Percentiles rank a stretch among this genome's conserved stretches.
Evolutionary conservation across 2,113 vertebrate genomes (phyloP).

Genomic region (Nyctereutes procyonoides): DNA sequence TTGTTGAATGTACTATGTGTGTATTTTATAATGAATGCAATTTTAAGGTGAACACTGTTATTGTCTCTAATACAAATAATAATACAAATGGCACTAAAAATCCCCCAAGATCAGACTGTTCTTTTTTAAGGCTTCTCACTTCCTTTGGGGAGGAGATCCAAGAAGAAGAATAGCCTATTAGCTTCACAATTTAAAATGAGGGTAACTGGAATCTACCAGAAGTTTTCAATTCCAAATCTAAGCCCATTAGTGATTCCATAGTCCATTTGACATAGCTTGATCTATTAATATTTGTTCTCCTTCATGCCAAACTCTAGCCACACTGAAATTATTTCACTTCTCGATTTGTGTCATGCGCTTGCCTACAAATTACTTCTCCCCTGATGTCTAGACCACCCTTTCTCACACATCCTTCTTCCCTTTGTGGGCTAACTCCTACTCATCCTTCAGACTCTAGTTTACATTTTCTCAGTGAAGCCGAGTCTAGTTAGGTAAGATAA

Average conservation of each 20-base stretch:
- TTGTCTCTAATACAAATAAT: neutral
- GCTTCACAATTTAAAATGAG: neutral
- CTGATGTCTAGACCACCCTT: neutral
- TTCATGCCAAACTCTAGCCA: neutral
- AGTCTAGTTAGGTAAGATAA: neutral
- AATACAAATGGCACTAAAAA: neutral
- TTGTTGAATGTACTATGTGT: neutral
- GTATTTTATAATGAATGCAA: neutral
- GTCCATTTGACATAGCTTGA: neutral
- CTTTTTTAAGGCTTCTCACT: neutral
- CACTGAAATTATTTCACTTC: constrained; percentile 32
- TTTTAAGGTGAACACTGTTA: neutral
- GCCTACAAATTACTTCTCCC: neutral
- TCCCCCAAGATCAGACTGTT: neutral
- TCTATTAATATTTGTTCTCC: neutral
- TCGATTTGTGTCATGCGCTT: neutral
- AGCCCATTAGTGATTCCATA: neutral
- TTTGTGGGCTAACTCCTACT: neutral
- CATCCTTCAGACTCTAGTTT: neutral
- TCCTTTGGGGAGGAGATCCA: neutral
- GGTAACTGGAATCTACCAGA: neutral
- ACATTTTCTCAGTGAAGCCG: neutral
- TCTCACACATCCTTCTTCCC: neutral
- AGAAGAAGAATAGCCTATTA: neutral
- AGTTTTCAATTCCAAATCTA: neutral